Percentiles rank a stretch among this genome's conserved stretches.
These are phyloP conservation scores for Oncorhynchus mykiss DNA, from an alignment of 2,113 vertebrate species.

Conservation along the genomic window DNA sequence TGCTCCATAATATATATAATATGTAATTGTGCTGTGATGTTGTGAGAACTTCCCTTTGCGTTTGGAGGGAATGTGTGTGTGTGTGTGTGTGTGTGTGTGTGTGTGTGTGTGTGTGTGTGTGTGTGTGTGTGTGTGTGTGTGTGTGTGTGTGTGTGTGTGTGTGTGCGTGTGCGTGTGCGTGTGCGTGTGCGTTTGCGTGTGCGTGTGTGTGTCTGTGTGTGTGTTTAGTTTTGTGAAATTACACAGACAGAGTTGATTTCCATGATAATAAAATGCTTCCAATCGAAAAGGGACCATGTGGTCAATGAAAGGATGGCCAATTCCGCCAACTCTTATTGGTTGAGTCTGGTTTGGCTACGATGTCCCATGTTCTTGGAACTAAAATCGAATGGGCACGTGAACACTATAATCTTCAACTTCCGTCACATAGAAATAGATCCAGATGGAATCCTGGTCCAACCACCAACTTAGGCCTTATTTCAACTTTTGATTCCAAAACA, in stretches of 20 bases:
- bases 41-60: constrained; percentile 40
- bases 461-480: constrained; percentile 71
- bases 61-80: constrained; percentile 48
- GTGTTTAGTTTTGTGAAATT: constrained; percentile 53
- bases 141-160: too few relatives aligned
- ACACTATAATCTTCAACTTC: constrained; percentile 80
- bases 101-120: too few relatives aligned
- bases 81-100: constrained; percentile 31
- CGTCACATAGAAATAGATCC: constrained; percentile 73
- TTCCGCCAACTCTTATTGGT: constrained; percentile 85
- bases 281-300: constrained; percentile 84
- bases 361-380: constrained; percentile 84
- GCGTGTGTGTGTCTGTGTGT: too few relatives aligned
- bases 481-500: constrained; percentile 69
- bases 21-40: constrained; percentile 31
- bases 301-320: constrained; percentile 85
- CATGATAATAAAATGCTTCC: constrained; percentile 85
- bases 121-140: too few relatives aligned
- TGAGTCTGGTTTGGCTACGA: constrained; percentile 84
- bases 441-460: constrained; percentile 70
- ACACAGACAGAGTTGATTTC: constrained; percentile 77
- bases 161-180: too few relatives aligned
- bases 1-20: constrained; percentile 12
- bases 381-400: constrained; percentile 82
- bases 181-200: too few relatives aligned